Base-by-base conservation (phyloP, 2,888 invertebrate species). In the Drosophila histrio region DNA sequence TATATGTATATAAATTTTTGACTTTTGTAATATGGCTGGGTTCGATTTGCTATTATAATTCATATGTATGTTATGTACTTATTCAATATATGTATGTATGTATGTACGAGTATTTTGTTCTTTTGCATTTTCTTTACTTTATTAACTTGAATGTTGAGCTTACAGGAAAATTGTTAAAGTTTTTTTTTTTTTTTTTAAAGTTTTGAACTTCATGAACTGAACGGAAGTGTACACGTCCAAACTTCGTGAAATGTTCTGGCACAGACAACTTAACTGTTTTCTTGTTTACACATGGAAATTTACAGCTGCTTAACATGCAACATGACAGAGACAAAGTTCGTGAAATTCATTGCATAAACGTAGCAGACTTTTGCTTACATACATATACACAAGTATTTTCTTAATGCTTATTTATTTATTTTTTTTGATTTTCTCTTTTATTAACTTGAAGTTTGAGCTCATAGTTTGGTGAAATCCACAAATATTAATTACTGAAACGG, bases 121-220 rank as follows among this genome's bases (percentile, higher is more conserved):
- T 24, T 49, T 47, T 30, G 11, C 2, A 2, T 39, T 43, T 34
- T 44, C 19, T 26, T 8, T 17, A 32, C 21, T 39, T 36, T 9
- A 38, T 43, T n/a, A 52, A 50, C 39, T 65, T 59, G 17, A 28
- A 36, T 64, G 58, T 58, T 28, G 46, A 54, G 71, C 59, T 60
- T 56, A 41, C 46, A 47, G 44, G 46, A 44, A 52, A 28, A 43
- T 38, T 13, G 22, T n/a, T 15, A 52, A 32, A 13, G 2, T 32
- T 8, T 21, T 2, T n/a, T n/a, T n/a, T n/a, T n/a, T n/a, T n/a
- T n/a, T n/a, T n/a, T n/a, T n/a, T n/a, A n/a, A 32, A 13, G 2
- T 32, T 8, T 21, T 2, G 13, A 28, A 9, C 7, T 50, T 36
- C 19, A 26, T 8, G 15, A 49, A 34, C n/a, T 32, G 9, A 28